Evolutionary conservation across 1,140 invertebrate genomes (phyloP), one percentile per base, ranked within the genome.

Genomic region (Rhyacophila brunnea): DNA sequence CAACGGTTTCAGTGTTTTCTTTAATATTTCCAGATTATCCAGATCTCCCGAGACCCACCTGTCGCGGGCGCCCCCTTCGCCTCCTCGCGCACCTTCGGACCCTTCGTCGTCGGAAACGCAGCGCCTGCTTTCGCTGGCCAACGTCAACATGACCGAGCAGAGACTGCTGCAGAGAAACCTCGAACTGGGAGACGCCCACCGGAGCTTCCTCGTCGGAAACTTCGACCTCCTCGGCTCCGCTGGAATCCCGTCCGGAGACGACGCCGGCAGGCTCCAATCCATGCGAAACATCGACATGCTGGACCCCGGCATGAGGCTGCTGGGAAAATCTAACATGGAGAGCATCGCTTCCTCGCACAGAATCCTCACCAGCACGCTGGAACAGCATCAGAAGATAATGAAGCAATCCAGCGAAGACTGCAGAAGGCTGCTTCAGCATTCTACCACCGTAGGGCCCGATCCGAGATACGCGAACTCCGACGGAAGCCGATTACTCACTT

Each of bases 341-440:
- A 62, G 52, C 49, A 62, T 62, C 69, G 77, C 50, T 53, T 58
- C 42, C 48, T 67, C 67, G 1, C 77, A 77, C 61, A 70, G 76
- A 48, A 65, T 78, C 11, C 69, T 79, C 2, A 68, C 74, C 4
- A 70, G 74, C 4, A 76, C 77, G 1, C 74, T 79, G 40, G 79
- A 80, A 64, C 79, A 84, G 60, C 81, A 81, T 58, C 77, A 80
- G 38, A 80, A 78, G 62, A 83, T 84, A 48, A 70, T 84, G 47
- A 83, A 84, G 68, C 82, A 84, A 68, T 83, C 81, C 14, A 81
- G 82, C 62, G 79, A 86, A 69, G 80, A 86, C 68, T 81, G 84
- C 65, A 70, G 84, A 61, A 71, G 83, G 64, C 69, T 85, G 40
- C 63, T 83, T 19, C 82, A 83, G 60, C 81, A 82, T 65, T 78